A percentile compares a stretch with the other conserved stretches of the same genome.
Conservation (phyloP, 2,888 invertebrate species). For the Euphydryas editha region DNA sequence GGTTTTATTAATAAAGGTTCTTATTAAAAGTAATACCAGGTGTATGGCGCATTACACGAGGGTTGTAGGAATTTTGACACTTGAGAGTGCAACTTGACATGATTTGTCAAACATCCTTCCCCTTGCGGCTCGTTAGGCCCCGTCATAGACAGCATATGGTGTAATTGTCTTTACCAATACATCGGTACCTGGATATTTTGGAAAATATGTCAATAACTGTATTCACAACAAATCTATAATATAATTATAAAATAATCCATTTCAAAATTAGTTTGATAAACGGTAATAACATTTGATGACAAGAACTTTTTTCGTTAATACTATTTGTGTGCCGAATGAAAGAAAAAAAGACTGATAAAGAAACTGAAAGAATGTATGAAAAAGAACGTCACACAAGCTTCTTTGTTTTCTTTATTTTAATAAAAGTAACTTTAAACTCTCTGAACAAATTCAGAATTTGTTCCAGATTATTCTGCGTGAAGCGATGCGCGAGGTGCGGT, state of each 20-base stretch:
- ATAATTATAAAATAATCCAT: not conserved
- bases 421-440: constrained; percentile 10
- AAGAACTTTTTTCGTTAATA: too few species aligned
- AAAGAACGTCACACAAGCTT: too few species aligned
- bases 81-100: constrained; percentile 47
- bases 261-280: not conserved
- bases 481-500: constrained; percentile 93
- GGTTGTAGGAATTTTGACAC: constrained; percentile 39
- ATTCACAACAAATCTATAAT: not conserved
- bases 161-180: constrained; percentile 56
- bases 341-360: too few species aligned
- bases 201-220: constrained; percentile 13
- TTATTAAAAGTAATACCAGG: constrained; percentile 24
- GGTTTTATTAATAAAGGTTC: not conserved
- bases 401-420: not conserved
- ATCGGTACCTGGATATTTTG: constrained; percentile 13
- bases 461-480: constrained; percentile 93
- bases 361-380: too few species aligned
- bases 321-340: too few species aligned
- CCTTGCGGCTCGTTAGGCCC: constrained; percentile 37
- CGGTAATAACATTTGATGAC: not conserved
- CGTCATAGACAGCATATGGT: constrained; percentile 57
- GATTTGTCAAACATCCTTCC: constrained; percentile 46
- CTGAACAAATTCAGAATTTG: constrained; percentile 46
- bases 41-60: constrained; percentile 22